Conservation (phyloP, 2,888 invertebrate genomes). For the Leptopterna dolabrata region DNA sequence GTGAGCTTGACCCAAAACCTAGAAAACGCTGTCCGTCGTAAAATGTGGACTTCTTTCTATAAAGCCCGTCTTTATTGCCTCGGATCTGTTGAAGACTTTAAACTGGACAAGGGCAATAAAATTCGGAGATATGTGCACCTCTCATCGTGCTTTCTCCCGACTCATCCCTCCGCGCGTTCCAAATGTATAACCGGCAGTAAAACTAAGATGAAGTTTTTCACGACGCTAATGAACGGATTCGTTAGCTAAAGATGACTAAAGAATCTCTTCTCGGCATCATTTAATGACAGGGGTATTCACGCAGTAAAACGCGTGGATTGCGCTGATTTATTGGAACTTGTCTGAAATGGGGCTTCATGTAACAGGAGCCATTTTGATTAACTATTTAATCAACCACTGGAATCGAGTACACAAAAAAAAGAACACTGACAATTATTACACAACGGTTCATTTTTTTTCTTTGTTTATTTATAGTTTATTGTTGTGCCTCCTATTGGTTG, state of each 20-base stretch:
- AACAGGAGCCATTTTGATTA: too few relatives aligned
- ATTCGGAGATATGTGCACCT: constrained; percentile 15
- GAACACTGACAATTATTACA: too few relatives aligned
- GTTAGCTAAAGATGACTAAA: neutral
- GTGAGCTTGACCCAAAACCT: neutral
- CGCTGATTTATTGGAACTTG: neutral
- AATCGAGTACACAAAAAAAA: too few relatives aligned
- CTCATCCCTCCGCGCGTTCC: neutral
- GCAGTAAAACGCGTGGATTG: neutral
- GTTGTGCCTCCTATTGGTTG: too few relatives aligned
- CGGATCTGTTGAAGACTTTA: neutral
- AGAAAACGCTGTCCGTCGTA: neutral
- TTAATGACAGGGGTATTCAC: neutral
- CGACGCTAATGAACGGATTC: neutral
- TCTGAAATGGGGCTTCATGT: too few relatives aligned
- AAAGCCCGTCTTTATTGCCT: neutral
- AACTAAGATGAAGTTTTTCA: neutral
- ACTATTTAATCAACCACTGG: too few relatives aligned
- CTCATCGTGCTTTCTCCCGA: neutral
- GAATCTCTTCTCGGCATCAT: neutral
- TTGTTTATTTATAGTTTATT: too few relatives aligned
- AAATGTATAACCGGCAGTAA: neutral
- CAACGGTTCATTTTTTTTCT: too few relatives aligned
- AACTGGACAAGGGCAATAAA: constrained; percentile 16
- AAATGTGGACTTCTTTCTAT: constrained; percentile 16